Percentiles rank a stretch among this genome's conserved stretches.
Conservation (phyloP, 2,113 vertebrate genomes). For the Parus major region DNA sequence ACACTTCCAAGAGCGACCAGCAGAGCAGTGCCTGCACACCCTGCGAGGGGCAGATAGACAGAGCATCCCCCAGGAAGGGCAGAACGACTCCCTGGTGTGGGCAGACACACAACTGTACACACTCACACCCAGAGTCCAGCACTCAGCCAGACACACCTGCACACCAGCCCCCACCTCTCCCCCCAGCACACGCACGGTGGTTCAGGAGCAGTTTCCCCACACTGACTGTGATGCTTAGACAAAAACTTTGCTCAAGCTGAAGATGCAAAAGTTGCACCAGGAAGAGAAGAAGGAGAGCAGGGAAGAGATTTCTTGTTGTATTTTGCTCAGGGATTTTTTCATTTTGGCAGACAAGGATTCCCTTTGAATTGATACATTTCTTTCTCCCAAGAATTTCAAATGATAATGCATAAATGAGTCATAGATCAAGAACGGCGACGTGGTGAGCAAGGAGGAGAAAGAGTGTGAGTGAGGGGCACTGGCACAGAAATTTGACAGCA, state of each 20-base stretch:
- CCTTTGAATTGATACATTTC: conserved; percentile 73
- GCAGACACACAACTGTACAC: not conserved
- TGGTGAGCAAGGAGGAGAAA: conserved; percentile 66
- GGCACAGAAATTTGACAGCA: conserved; percentile 78
- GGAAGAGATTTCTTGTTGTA: not conserved
- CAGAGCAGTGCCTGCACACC: not conserved
- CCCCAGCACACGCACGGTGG: not conserved
- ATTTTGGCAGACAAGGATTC: conserved; percentile 59
- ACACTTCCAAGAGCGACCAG: not conserved
- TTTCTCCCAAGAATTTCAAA: conserved; percentile 72
- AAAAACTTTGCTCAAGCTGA: not conserved
- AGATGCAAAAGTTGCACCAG: not conserved
- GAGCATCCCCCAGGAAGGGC: not conserved
- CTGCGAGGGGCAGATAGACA: not conserved
- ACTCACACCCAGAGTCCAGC: not conserved
- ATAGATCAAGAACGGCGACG: conserved; percentile 67
- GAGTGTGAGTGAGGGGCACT: conserved; percentile 71
- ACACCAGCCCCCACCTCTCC: not conserved
- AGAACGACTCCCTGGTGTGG: not conserved
- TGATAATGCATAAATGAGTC: conserved; percentile 75
- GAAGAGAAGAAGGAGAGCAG: not conserved
- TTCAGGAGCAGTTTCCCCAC: not conserved
- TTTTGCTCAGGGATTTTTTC: conserved; percentile 6
- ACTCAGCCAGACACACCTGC: not conserved
- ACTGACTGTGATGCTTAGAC: not conserved